Base-by-base conservation (phyloP, 2,888 invertebrate species). In the Drosophila macrospina region DNA sequence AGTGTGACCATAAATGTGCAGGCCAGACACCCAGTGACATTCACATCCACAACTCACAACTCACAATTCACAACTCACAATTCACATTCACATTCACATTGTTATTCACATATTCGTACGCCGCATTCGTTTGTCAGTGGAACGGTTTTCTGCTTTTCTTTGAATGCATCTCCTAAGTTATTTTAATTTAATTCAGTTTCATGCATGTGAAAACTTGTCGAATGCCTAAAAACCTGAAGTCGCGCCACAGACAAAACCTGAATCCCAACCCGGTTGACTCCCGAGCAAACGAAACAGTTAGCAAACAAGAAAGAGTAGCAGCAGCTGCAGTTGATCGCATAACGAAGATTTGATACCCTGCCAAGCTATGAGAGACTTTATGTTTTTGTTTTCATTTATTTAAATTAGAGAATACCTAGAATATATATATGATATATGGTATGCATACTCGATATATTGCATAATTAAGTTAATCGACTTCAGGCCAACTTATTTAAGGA, bases 141-240 rank as follows among this genome's bases (percentile, higher is more conserved):
- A 34, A 47, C 56, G 34, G 36, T 63, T 57, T 52, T 44, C 50
- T 48, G 56, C 36, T 55, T 72, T 73, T 73, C 65, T 62, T 73
- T 64, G 41, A 65, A 51, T 72, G 64, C 68, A 76, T 36, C 76
- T 57, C 48, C 51, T 20, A 67, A 69, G 63, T 70, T 68, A 52
- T 69, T 77, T 86, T 86, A 83, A 84, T 84, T 69, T 61, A 76
- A 82, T 84, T 76, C 78, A 76, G 67, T 76, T 82, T 83, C 67
- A 78, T 85, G 83, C 83, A 78, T 74, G 70, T 80, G 73, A 83
- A 86, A 86, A 86, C 83, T 86, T 66, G 86, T 83, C 74, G 76
- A 83, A 74, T 69, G 83, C 78, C 83, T n/a, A 70, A 54, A 55
- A 78, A 80, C 67, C 55, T 50, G 70, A 57, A 52, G 59, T 28